Evolutionary conservation across 2,797 vertebrate genomes (phyloP).

Genomic region (Potorous gilbertii): DNA sequence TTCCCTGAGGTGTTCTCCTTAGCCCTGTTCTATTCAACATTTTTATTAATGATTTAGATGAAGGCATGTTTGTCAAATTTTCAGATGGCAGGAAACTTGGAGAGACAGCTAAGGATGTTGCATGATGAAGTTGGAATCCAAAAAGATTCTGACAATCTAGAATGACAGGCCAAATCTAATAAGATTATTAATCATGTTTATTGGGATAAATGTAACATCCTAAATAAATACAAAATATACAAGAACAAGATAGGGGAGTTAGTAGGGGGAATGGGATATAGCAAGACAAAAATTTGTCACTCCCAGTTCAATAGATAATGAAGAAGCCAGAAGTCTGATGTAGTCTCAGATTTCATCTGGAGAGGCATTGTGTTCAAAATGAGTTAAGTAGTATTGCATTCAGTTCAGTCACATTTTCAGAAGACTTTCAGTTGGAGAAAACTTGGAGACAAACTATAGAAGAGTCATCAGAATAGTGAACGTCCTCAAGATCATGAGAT

Average conservation of each 20-base stretch:
- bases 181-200: neutral
- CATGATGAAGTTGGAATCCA: neutral
- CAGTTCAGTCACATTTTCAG: neutral
- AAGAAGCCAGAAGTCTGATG: neutral
- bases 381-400: neutral
- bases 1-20: neutral
- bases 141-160: neutral
- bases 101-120: neutral
- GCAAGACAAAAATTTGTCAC: neutral
- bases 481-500: neutral
- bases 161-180: neutral
- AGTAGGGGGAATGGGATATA: neutral
- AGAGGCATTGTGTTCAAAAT: neutral
- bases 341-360: neutral
- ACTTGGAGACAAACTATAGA: neutral
- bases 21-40: neutral
- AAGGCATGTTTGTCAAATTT: neutral
- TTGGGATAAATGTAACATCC: neutral
- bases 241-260: neutral
- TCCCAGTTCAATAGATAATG: neutral
- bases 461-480: neutral
- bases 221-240: neutral
- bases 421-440: neutral
- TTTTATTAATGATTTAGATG: neutral
- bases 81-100: neutral